Percentiles rank a stretch among this genome's conserved stretches.
Evolutionary conservation across 1,140 invertebrate species (phyloP).

Genomic region (Cecropterus lyciades): DNA sequence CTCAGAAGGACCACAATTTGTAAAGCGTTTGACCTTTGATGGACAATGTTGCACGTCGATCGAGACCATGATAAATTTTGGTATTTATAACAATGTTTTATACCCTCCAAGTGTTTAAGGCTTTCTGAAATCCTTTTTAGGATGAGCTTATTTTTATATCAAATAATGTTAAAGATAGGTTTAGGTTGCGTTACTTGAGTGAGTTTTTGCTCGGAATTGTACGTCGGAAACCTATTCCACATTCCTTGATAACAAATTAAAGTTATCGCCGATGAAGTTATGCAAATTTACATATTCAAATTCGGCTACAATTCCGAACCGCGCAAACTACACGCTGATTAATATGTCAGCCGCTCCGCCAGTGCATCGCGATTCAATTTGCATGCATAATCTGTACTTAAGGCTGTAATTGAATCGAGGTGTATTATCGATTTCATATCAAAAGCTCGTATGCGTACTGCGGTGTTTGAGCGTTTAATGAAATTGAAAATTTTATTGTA

Average conservation of each 20-base stretch:
- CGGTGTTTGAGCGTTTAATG: slow-evolving; percentile 9
- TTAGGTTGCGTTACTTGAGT: too few relatives aligned
- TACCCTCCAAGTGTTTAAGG: too few relatives aligned
- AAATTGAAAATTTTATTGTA: slow-evolving; percentile 15
- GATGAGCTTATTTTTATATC: too few relatives aligned
- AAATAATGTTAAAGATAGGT: too few relatives aligned
- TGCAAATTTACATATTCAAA: slow-evolving; percentile 34
- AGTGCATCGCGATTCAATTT: slow-evolving; percentile 34
- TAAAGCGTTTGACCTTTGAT: slow-evolving; percentile 37
- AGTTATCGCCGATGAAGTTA: neutral
- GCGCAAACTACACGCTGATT: slow-evolving; percentile 32
- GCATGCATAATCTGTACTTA: slow-evolving; percentile 36
- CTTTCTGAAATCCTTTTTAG: too few relatives aligned
- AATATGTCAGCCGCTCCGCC: slow-evolving; percentile 32
- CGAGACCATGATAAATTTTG: slow-evolving; percentile 36
- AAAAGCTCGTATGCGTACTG: slow-evolving; percentile 22
- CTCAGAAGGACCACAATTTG: slow-evolving; percentile 38
- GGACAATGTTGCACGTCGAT: slow-evolving; percentile 25
- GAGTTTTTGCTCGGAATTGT: too few relatives aligned
- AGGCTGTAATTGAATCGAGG: slow-evolving; percentile 29
- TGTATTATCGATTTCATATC: slow-evolving; percentile 37
- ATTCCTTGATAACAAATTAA: too few relatives aligned
- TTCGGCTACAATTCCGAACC: slow-evolving; percentile 17
- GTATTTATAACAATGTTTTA: neutral
- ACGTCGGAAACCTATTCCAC: too few relatives aligned